A percentile compares a stretch with the other conserved stretches of the same genome.
These are phyloP conservation scores for Merluccius polli DNA, from an alignment of 2,797 vertebrate genomes.

Conservation along the genomic window DNA sequence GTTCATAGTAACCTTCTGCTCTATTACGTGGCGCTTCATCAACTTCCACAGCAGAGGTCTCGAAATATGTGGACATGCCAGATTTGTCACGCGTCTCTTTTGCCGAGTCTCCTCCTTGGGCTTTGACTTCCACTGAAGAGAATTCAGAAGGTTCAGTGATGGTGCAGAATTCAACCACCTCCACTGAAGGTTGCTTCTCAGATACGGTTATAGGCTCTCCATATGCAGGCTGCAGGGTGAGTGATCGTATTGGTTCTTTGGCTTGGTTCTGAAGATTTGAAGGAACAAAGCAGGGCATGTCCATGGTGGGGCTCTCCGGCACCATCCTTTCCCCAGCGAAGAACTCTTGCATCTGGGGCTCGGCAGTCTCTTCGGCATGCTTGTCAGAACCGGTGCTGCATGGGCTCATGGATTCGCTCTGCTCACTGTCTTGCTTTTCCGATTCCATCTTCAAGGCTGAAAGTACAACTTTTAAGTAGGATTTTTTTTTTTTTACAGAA, in stretches of 20 bases:
- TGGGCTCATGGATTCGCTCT: slow-evolving; percentile 74
- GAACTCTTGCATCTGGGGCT: slow-evolving; percentile 79
- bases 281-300: slow-evolving; percentile 63
- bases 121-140: slow-evolving; percentile 47
- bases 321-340: slow-evolving; percentile 74
- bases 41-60: slow-evolving; percentile 88
- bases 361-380: slow-evolving; percentile 77
- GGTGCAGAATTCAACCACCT: slow-evolving; percentile 69
- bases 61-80: slow-evolving; percentile 98
- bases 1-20: slow-evolving; percentile 92
- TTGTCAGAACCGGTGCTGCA: slow-evolving; percentile 79
- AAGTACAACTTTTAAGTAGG: slow-evolving; percentile 94
- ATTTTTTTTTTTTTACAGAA: slow-evolving; percentile 75
- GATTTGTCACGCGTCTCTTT: slow-evolving; percentile 79
- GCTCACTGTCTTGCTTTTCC: slow-evolving; percentile 74
- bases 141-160: slow-evolving; percentile 55
- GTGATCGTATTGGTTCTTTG: slow-evolving; percentile 60
- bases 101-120: slow-evolving; percentile 44
- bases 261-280: slow-evolving; percentile 63
- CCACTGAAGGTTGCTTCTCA: slow-evolving; percentile 73
- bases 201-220: slow-evolving; percentile 69
- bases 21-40: slow-evolving; percentile 64
- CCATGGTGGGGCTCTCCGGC: slow-evolving; percentile 70
- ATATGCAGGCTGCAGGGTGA: slow-evolving; percentile 60
- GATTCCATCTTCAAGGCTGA: slow-evolving; percentile 98